Evolutionary conservation across 2,888 invertebrate species (phyloP).

Genomic region (Odontomyia ornata): DNA sequence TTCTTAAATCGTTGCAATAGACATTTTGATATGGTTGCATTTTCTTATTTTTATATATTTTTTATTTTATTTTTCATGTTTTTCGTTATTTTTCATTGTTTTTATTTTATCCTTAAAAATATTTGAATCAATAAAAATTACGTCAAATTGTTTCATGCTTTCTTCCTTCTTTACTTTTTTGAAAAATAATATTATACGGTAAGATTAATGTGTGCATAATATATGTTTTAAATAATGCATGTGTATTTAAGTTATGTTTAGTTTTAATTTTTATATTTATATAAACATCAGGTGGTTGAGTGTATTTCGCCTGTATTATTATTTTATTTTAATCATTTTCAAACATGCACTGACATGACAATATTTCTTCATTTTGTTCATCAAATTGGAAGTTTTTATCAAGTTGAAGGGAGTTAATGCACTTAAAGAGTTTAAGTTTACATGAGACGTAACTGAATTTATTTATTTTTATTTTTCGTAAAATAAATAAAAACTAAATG

Average conservation of each 20-base stretch:
- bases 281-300: not conserved
- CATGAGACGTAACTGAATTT: too few species aligned
- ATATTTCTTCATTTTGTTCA: too few species aligned
- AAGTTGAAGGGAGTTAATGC: too few species aligned
- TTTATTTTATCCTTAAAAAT: slow-evolving; percentile 23
- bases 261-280: not conserved
- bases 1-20: slow-evolving; percentile 53
- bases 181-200: not conserved
- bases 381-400: too few species aligned
- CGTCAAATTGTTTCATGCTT: not conserved
- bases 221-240: not conserved
- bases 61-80: slow-evolving; percentile 11
- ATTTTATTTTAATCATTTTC: too few species aligned
- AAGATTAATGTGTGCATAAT: too few species aligned
- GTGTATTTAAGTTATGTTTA: not conserved
- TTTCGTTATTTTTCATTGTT: not conserved
- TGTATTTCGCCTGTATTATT: not conserved
- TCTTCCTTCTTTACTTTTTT: not conserved
- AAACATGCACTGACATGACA: too few species aligned
- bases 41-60: slow-evolving; percentile 42
- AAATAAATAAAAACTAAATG: too few species aligned
- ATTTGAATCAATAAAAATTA: not conserved
- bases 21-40: slow-evolving; percentile 54
- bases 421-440: too few species aligned
- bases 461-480: too few species aligned